These are phyloP conservation scores for Zalophus californianus DNA, from an alignment of 2,797 vertebrate genomes.

Conservation along the genomic window DNA sequence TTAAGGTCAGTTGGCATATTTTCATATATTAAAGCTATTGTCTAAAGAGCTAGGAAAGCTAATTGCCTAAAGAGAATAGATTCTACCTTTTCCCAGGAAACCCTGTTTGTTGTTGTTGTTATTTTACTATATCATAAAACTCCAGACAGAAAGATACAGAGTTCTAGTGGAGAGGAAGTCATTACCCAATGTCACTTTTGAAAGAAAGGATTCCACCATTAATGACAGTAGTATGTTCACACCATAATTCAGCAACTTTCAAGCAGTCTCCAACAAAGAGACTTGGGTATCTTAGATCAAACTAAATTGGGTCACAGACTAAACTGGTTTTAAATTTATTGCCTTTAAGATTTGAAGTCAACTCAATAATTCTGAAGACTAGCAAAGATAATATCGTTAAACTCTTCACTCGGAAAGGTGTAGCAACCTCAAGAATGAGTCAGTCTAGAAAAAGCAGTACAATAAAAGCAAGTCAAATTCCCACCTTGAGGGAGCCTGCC, in stretches of 20 bases:
- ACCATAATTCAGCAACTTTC: slow-evolving; percentile 5
- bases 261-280: not conserved
- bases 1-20: not conserved
- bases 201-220: slow-evolving; percentile 47
- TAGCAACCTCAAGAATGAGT: slow-evolving; percentile 22
- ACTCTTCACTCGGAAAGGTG: not conserved
- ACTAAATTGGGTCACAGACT: not conserved
- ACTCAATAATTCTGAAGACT: slow-evolving; percentile 35
- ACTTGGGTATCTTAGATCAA: not conserved
- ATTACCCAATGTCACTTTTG: not conserved
- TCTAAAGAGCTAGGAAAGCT: slow-evolving; percentile 42
- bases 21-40: slow-evolving; percentile 49
- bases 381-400: slow-evolving; percentile 50
- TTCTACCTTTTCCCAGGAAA: not conserved
- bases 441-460: not conserved
- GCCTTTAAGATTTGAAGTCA: slow-evolving; percentile 32
- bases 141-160: not conserved
- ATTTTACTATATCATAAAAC: slow-evolving; percentile 34
- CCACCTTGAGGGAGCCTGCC: not conserved
- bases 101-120: not conserved
- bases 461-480: not conserved
- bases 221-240: not conserved
- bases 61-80: slow-evolving; percentile 17
- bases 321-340: slow-evolving; percentile 34
- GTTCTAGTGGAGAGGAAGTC: not conserved